These are phyloP conservation scores for Hippopotamyrus pictus DNA, from an alignment of 2,797 vertebrate species.

Conservation along the genomic window DNA sequence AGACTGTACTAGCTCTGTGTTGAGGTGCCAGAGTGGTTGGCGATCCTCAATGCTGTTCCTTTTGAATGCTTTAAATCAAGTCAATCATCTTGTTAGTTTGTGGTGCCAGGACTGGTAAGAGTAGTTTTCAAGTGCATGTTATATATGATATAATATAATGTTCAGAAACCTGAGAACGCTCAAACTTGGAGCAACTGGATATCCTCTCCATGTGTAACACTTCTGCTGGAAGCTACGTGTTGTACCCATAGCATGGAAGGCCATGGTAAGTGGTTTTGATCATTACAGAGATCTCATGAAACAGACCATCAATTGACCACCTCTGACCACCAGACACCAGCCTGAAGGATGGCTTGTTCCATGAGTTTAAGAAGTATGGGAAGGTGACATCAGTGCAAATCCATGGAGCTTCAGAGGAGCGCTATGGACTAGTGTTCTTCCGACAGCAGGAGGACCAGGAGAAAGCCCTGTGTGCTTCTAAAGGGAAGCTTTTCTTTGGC, in stretches of 20 bases:
- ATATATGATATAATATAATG: background rate
- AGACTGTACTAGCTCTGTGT: background rate
- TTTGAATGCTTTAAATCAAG: background rate
- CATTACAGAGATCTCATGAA: slow-evolving; percentile 9
- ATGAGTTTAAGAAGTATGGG: slow-evolving; percentile 98
- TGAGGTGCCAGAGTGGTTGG: background rate
- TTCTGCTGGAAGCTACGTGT: background rate
- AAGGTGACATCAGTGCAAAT: slow-evolving; percentile 99
- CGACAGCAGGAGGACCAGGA: slow-evolving; percentile 98
- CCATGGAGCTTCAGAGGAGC: slow-evolving; percentile 88
- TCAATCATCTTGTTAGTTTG: background rate
- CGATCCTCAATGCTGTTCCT: background rate
- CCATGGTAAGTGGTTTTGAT: slow-evolving; percentile 11
- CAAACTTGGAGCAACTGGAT: background rate
- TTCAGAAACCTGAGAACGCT: background rate
- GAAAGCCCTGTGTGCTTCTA: slow-evolving; percentile 89
- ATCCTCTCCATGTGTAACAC: background rate
- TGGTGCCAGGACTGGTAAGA: background rate
- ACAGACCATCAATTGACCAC: slow-evolving; percentile 14
- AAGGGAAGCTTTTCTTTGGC: slow-evolving; percentile 97
- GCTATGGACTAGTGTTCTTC: slow-evolving; percentile 96
- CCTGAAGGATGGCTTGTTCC: slow-evolving; percentile 97
- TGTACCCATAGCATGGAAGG: background rate
- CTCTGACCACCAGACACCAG: slow-evolving; percentile 77
- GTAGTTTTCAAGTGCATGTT: background rate